These are phyloP conservation scores for Biston betularia DNA, from an alignment of 2,888 invertebrate genomes.

Conservation along the genomic window DNA sequence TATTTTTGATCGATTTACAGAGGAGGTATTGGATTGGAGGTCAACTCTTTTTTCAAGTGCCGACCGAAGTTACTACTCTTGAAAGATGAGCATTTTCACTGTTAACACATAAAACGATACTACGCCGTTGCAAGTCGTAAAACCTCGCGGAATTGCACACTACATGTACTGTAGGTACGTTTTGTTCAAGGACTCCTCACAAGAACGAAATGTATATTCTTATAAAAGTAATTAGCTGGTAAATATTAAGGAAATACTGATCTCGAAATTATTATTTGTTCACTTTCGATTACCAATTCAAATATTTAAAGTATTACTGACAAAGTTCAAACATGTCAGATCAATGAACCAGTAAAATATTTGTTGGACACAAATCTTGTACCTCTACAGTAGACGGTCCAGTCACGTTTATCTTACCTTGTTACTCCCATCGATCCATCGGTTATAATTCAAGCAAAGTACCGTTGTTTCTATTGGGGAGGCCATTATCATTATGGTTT, in stretches of 20 bases:
- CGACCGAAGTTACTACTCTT: constrained; percentile 31
- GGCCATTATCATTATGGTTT: constrained; percentile 62
- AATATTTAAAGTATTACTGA: constrained; percentile 10
- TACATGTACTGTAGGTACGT: not conserved
- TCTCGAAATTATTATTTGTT: constrained; percentile 1
- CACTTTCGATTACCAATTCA: constrained; percentile 12
- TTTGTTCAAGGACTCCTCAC: constrained; percentile 24
- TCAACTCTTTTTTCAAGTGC: constrained; percentile 36
- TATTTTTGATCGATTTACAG: constrained; percentile 29
- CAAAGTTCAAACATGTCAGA: constrained; percentile 11
- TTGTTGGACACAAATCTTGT: constrained; percentile 34
- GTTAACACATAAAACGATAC: constrained; percentile 32
- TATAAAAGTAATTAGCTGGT: not conserved
- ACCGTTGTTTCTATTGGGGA: constrained; percentile 62
- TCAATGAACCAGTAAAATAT: constrained; percentile 31
- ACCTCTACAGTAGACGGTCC: constrained; percentile 29
- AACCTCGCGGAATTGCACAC: constrained; percentile 20
- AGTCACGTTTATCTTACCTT: constrained; percentile 39
- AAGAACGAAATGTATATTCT: not conserved
- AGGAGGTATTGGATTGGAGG: constrained; percentile 41
- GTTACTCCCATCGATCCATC: constrained; percentile 47
- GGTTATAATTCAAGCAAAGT: constrained; percentile 60
- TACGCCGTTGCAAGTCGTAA: constrained; percentile 13
- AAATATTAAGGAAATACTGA: not conserved
- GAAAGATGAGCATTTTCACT: constrained; percentile 36